These are phyloP conservation scores for Indri indri DNA, from an alignment of 2,113 vertebrate species.

Conservation along the genomic window DNA sequence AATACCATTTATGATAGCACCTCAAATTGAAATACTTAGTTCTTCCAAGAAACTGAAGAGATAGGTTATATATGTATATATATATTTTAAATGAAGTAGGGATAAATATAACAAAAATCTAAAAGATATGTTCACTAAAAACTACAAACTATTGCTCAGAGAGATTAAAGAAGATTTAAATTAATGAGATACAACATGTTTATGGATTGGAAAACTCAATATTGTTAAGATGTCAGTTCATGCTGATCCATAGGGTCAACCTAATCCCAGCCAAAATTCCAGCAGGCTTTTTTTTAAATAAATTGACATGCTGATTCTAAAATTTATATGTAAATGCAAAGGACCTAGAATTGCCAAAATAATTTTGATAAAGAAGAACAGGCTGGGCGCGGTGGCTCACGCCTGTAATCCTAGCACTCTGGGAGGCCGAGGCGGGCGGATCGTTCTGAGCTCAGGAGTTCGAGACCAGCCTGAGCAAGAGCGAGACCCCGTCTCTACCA, in stretches of 20 bases:
- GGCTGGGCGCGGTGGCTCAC: no score
- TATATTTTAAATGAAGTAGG: not conserved
- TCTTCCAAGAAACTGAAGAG: no score
- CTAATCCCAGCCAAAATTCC: not conserved
- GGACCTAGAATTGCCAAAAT: not conserved
- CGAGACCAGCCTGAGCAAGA: no score
- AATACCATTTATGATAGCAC: not conserved
- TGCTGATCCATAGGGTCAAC: not conserved
- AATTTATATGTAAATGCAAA: not conserved
- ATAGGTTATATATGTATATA: no score
- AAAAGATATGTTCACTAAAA: constrained; percentile 7
- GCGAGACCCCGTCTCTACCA: no score
- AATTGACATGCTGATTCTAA: not conserved
- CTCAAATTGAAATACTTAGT: not conserved
- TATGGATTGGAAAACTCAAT: not conserved
- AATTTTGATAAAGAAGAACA: not conserved
- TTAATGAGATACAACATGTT: not conserved
- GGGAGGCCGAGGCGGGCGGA: no score
- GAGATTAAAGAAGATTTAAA: not conserved
- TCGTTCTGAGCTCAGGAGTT: no score
- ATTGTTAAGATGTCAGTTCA: not conserved
- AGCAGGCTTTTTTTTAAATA: not conserved
- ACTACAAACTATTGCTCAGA: not conserved
- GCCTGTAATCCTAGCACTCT: no score
- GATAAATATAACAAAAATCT: not conserved